Percentiles rank a stretch among this genome's conserved stretches.
phyloP scores from a whole-genome alignment of 35 echinoderm and acorn worm genomes.

The Ptychodera flava region DNA sequence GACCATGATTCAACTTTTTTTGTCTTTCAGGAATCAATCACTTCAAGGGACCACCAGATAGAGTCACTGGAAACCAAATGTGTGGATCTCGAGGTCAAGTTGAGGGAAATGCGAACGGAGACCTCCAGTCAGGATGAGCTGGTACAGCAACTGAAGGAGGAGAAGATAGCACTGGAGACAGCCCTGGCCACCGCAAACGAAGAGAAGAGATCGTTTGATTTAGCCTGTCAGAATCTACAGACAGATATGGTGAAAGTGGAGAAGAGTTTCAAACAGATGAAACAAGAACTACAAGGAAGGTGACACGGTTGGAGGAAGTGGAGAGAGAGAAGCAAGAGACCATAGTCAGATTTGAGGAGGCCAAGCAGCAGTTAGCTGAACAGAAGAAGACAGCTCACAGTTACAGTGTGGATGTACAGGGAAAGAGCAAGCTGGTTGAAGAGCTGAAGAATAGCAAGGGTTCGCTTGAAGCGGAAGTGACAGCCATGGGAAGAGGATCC shows the following conservation, averaged over 20 bases:
- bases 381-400: slow-evolving; percentile 55
- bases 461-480: background rate
- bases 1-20: too few relatives aligned
- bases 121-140: slow-evolving; percentile 57
- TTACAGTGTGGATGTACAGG: slow-evolving; percentile 33
- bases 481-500: slow-evolving; percentile 34
- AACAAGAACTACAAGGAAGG: slow-evolving; percentile 66
- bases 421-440: slow-evolving; percentile 39
- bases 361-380: slow-evolving; percentile 51
- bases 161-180: slow-evolving; percentile 75
- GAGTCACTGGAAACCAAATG: slow-evolving; percentile 63
- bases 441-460: slow-evolving; percentile 43
- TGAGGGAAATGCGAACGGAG: slow-evolving; percentile 44
- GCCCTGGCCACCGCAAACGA: slow-evolving; percentile 72
- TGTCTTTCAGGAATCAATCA: slow-evolving; percentile 61
- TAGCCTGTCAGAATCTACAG: slow-evolving; percentile 66
- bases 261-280: slow-evolving; percentile 82
- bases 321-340: slow-evolving; percentile 42
- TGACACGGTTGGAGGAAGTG: slow-evolving; percentile 29
- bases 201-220: slow-evolving; percentile 76
- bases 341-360: slow-evolving; percentile 39
- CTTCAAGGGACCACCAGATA: slow-evolving; percentile 64
- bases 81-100: slow-evolving; percentile 63
- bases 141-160: slow-evolving; percentile 44
- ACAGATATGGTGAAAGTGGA: slow-evolving; percentile 79